Percentiles rank a stretch among this genome's conserved stretches.
These are phyloP conservation scores for Malurus cyaneus DNA, from an alignment of 2,113 vertebrate genomes.

Conservation along the genomic window DNA sequence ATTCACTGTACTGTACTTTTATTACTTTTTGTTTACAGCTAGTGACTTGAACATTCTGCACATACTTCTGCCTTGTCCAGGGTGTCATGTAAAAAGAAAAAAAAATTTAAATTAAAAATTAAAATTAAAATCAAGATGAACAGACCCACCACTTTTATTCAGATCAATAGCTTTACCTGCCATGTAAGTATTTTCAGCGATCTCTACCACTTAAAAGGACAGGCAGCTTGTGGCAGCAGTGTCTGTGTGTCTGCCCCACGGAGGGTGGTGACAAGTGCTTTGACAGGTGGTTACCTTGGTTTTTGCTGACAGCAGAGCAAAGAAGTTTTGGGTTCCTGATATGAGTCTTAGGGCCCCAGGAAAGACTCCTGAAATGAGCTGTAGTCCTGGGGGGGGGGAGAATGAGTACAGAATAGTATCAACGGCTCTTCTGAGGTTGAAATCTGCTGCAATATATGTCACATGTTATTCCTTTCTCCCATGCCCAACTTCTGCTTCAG, in stretches of 20 bases:
- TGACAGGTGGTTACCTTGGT: background rate
- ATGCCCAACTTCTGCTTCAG: background rate
- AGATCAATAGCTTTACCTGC: background rate
- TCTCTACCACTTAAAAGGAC: background rate
- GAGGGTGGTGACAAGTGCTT: background rate
- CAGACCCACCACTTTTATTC: background rate
- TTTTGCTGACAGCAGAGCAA: background rate
- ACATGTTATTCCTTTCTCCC: background rate
- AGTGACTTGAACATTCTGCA: background rate
- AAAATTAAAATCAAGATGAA: background rate
- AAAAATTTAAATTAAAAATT: background rate
- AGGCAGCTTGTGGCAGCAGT: background rate
- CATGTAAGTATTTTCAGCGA: background rate
- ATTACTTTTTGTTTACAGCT: background rate
- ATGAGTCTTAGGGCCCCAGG: constrained; percentile 4
- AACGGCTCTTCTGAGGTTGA: background rate
- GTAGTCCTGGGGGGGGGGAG: background rate
- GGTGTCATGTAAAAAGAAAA: background rate
- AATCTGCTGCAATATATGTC: background rate
- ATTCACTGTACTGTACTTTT: background rate
- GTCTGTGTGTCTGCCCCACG: background rate
- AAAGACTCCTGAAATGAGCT: constrained; percentile 41
- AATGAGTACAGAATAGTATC: background rate
- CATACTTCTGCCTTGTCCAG: background rate
- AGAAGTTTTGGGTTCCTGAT: constrained; percentile 23